Evolutionary conservation across 2,797 vertebrate species (phyloP).

Genomic region (Amniataba percoides): DNA sequence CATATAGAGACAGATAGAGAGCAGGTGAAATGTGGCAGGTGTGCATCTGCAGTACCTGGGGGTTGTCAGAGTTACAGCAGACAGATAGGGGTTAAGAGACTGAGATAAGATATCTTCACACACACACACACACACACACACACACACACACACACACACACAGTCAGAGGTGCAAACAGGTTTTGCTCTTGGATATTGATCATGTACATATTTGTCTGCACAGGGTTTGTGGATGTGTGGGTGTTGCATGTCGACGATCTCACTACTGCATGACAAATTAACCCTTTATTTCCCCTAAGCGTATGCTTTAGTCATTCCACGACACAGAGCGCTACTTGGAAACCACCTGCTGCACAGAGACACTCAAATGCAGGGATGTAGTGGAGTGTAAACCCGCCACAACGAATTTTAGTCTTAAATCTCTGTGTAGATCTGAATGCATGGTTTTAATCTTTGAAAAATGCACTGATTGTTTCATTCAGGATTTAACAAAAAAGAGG

Average conservation of each 20-base stretch:
- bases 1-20: neutral
- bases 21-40: constrained; percentile 63
- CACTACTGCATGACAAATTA: constrained; percentile 63
- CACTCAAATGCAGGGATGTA: constrained; percentile 43
- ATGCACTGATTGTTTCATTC: neutral
- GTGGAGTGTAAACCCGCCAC: constrained; percentile 18
- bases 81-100: constrained; percentile 36
- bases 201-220: constrained; percentile 50
- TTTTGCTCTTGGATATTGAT: constrained; percentile 52
- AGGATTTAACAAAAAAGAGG: neutral
- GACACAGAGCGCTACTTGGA: constrained; percentile 59
- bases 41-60: constrained; percentile 24
- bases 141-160: constrained; percentile 14
- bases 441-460: neutral
- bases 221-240: constrained; percentile 53
- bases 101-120: constrained; percentile 45
- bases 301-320: constrained; percentile 72
- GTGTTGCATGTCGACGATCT: constrained; percentile 47
- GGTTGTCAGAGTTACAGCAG: constrained; percentile 37
- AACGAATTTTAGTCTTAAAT: neutral
- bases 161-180: constrained; percentile 21
- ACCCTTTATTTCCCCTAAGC: constrained; percentile 68
- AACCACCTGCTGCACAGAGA: constrained; percentile 69
- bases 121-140: neutral
- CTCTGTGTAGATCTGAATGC: neutral